Conservation (phyloP, 2,113 vertebrate genomes). For the Clarias batrachus region DNA sequence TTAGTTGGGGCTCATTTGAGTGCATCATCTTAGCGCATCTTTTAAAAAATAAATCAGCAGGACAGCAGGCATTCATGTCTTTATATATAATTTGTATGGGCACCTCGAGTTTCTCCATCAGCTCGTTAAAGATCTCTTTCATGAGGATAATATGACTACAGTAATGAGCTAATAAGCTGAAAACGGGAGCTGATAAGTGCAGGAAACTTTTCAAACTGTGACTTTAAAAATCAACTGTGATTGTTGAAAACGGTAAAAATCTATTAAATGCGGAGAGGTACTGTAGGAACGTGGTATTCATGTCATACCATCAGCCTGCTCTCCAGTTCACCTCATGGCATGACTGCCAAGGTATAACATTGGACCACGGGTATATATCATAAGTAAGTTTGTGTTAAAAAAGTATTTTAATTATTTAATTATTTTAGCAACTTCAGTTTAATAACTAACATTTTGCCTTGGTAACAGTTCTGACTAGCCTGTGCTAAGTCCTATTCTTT, state of each 20-base stretch:
- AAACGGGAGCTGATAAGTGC: neutral
- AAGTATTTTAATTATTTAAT: too few species aligned
- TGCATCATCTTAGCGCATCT: neutral
- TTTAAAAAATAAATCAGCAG: neutral
- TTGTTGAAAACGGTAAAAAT: neutral
- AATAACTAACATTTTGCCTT: neutral
- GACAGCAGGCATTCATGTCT: neutral
- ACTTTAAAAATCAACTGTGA: neutral
- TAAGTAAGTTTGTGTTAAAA: neutral
- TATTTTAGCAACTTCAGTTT: neutral
- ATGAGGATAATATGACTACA: neutral
- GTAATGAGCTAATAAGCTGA: neutral
- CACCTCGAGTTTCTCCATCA: neutral
- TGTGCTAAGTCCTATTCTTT: neutral
- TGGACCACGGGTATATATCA: neutral
- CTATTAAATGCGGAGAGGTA: neutral
- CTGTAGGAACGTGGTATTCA: neutral
- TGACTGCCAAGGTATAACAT: neutral
- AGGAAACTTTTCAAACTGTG: neutral
- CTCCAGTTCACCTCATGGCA: neutral
- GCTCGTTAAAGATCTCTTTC: neutral
- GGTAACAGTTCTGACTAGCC: neutral
- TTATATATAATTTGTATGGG: neutral
- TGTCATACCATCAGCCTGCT: neutral
- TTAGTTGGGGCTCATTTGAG: neutral